Percentiles rank a stretch among this genome's conserved stretches.
These are phyloP conservation scores for Ceramica pisi DNA, from an alignment of 2,888 invertebrate genomes.

Conservation along the genomic window DNA sequence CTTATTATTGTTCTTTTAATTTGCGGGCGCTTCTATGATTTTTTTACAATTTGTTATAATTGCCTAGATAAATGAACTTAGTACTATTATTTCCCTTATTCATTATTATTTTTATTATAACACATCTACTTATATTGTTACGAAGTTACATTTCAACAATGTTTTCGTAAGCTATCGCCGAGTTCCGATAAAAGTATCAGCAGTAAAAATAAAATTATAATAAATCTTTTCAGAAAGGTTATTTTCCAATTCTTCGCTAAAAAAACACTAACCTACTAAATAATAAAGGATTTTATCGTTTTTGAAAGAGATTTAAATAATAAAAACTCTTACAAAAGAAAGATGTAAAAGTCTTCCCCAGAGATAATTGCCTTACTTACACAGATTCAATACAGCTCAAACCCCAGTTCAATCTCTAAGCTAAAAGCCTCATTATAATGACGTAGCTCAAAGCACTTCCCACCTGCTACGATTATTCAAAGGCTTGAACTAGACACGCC, in stretches of 20 bases:
- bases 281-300: background rate
- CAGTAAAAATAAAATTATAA: background rate
- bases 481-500: slow-evolving; percentile 18
- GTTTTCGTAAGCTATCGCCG: background rate
- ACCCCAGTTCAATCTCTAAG: background rate
- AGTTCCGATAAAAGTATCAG: background rate
- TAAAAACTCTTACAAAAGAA: background rate
- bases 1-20: too few species aligned
- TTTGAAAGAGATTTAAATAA: too few species aligned
- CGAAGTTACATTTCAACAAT: background rate
- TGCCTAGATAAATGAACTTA: too few species aligned
- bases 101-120: too few species aligned
- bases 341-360: background rate
- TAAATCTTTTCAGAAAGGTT: background rate
- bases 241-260: too few species aligned
- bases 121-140: background rate
- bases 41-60: too few species aligned
- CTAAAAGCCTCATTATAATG: slow-evolving; percentile 6
- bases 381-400: background rate
- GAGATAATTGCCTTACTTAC: background rate
- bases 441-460: slow-evolving; percentile 7
- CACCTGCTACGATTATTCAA: slow-evolving; percentile 14
- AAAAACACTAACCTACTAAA: background rate
- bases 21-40: too few species aligned
- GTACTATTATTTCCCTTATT: too few species aligned